Evolutionary conservation across 1,140 invertebrate genomes (phyloP).

Genomic region (Lethrus apterus): DNA sequence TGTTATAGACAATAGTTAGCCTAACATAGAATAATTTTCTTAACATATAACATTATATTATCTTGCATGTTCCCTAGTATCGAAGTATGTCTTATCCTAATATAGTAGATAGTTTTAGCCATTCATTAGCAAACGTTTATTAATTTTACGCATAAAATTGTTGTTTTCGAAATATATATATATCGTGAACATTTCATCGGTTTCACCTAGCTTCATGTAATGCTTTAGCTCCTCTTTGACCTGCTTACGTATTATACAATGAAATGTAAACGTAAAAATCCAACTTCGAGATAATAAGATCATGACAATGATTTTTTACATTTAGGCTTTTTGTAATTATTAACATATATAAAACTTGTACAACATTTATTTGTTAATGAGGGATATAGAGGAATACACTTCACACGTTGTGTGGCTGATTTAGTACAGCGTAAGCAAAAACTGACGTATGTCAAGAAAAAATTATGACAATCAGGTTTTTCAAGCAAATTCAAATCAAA

Average conservation of each 20-base stretch:
- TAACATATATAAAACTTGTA: constrained; percentile 12
- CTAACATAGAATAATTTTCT: constrained; percentile 38
- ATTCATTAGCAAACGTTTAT: constrained; percentile 25
- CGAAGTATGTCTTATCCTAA: constrained; percentile 33
- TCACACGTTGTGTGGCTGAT: too few relatives aligned
- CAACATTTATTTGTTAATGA: constrained; percentile 9
- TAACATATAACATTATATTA: constrained; percentile 37
- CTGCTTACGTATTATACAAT: constrained; percentile 3
- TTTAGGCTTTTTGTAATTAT: constrained; percentile 14
- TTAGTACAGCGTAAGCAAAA: too few relatives aligned
- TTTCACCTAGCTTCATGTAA: constrained; percentile 7
- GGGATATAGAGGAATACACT: constrained; percentile 11
- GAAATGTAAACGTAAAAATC: constrained; percentile 3
- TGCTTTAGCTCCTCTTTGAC: constrained; percentile 10
- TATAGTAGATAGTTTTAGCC: constrained; percentile 34
- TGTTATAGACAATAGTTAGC: constrained; percentile 37
- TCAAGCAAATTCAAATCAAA: too few relatives aligned
- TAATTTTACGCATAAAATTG: constrained; percentile 17
- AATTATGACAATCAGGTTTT: too few relatives aligned
- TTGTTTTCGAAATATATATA: constrained; percentile 4
- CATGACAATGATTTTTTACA: constrained; percentile 29
- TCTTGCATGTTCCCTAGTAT: constrained; percentile 37
- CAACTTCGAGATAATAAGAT: constrained; percentile 24
- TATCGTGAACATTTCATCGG: constrained; percentile 1
- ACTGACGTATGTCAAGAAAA: too few relatives aligned